Evolutionary conservation across 2,888 invertebrate species (phyloP).

Genomic region (Mythimna lalbum): DNA sequence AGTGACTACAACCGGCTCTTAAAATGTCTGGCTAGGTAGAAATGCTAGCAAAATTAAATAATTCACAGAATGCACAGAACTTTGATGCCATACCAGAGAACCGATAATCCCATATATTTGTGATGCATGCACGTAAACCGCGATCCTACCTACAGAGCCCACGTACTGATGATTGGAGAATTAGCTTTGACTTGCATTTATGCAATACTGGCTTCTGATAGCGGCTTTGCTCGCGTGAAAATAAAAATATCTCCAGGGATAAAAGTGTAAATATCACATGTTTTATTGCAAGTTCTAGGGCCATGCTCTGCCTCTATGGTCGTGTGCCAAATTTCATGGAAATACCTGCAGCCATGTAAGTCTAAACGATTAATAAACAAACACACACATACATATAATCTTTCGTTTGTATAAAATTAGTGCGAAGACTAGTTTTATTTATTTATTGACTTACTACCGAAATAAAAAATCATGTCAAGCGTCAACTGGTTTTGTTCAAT

Average conservation of each 20-base stretch:
- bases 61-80: neutral
- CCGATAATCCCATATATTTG: constrained; percentile 30
- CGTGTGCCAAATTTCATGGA: too few species aligned
- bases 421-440: too few species aligned
- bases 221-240: neutral
- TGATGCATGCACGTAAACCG: constrained; percentile 10
- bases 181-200: neutral
- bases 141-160: neutral
- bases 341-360: too few species aligned
- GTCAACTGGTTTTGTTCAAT: neutral
- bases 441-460: too few species aligned
- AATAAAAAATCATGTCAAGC: neutral
- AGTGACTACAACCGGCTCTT: too few species aligned
- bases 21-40: constrained; percentile 17
- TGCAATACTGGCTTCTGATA: neutral
- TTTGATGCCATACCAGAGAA: neutral
- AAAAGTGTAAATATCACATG: too few species aligned
- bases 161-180: neutral
- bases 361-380: too few species aligned
- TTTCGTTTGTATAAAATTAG: too few species aligned
- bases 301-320: too few species aligned
- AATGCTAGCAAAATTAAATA: neutral
- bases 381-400: neutral
- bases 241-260: too few species aligned
- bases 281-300: too few species aligned